Evolutionary conservation across 2,888 invertebrate genomes (phyloP), one percentile per base, ranked within the genome.

Genomic region (Polydrusus tereticollis): DNA sequence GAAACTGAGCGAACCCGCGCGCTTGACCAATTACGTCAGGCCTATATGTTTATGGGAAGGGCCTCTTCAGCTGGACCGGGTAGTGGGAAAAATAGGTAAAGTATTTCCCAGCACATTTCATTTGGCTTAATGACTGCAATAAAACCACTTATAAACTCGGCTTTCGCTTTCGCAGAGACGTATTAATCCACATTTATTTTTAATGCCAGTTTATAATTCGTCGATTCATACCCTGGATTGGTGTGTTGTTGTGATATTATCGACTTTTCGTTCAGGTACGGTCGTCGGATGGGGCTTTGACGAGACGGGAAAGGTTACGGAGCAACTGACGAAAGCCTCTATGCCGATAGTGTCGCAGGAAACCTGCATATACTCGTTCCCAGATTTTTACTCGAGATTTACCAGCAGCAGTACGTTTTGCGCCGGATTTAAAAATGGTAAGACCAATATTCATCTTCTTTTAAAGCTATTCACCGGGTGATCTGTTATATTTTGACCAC

Each of bases 281-380:
- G 84, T 84, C 3, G 82, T 83, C 26, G 84, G 84, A 3, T 85
- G 84, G 80, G 90, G 90, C 29, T 89, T 88, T 78, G 89, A 90
- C 78, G 88, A 89, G 76, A 87, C 86, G 0, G 88, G 88, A 16
- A 85, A 86, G 18, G 86, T 90, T 86, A 88, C 1, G 87, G 89
- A 79, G 55, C 88, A 88, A 68, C 81, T 90, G 50, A 88, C 86
- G 66, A 85, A 89, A 64, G 88, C 89, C 0, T 86, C 88, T 76
- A 90, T 91, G 89, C 90, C 90, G 0, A 86, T 90, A 1, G 89
- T 90, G 0, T 87, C 88, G 75, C 87, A 88, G 64, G 86, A 88
- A 78, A 88, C 88, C 2, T 91, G 91, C 81, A 87, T 90, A 76
- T 85, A 88, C 64, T 90, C 90, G 0, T 88, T 89, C 82, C 87